Conservation (phyloP, 2,113 vertebrate species). For the Acrocephalus arundinaceus region DNA sequence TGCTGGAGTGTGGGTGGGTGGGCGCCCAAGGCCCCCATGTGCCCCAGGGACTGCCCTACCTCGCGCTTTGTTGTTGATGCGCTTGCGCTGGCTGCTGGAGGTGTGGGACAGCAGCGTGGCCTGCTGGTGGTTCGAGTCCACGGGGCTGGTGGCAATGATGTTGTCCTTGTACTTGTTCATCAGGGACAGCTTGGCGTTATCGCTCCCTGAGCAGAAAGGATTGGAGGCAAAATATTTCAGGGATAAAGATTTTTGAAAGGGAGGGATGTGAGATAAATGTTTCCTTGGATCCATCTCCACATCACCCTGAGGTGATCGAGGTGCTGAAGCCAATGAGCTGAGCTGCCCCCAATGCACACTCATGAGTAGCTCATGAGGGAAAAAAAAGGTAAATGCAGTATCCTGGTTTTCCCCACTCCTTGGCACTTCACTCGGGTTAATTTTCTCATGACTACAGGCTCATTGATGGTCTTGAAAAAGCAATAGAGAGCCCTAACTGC, state of each 20-base stretch:
- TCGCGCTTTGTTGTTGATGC: constrained; percentile 93
- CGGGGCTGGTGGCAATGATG: constrained; percentile 94
- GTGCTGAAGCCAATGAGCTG: not conserved
- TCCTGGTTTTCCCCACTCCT: too few species aligned
- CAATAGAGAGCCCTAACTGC: too few species aligned
- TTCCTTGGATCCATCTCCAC: not conserved
- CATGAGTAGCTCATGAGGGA: not conserved
- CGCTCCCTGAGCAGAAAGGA: constrained; percentile 81
- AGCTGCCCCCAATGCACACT: not conserved
- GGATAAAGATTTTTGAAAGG: not conserved
- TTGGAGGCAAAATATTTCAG: constrained; percentile 43
- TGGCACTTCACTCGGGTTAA: too few species aligned
- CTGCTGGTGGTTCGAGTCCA: constrained; percentile 95
- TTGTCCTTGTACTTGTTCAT: constrained; percentile 99
- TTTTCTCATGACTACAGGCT: too few species aligned
- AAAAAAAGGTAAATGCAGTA: too few species aligned
- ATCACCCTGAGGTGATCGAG: not conserved
- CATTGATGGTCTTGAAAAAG: too few species aligned
- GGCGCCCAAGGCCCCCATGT: not conserved
- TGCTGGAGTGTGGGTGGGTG: not conserved
- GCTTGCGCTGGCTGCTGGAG: constrained; percentile 93
- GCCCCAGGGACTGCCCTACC: constrained; percentile 62
- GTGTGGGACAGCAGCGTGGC: constrained; percentile 93
- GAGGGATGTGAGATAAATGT: not conserved
- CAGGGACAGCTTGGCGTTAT: constrained; percentile 94